Base-by-base conservation (phyloP, 2,113 vertebrate genomes). In the Laticauda colubrina region DNA sequence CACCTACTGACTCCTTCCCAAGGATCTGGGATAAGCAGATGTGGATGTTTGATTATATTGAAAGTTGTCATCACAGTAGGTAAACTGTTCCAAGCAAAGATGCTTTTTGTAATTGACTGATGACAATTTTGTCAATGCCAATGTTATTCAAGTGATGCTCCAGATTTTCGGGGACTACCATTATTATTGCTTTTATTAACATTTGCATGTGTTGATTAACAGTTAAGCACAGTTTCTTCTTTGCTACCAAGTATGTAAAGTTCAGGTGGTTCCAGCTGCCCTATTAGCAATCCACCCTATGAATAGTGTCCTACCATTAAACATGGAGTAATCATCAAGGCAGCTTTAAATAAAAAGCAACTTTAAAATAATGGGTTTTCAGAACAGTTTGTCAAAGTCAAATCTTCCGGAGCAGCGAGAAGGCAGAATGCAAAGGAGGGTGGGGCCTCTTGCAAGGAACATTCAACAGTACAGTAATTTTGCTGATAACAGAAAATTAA, bases 401-500 rank as follows among this genome's bases (percentile, higher is more conserved):
- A 92, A 96, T 95, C 95, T 94, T 81, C 86, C 34, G 94, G 90
- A 89, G 34, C 94, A 90, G 61, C 54, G 69, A 93, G 39, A 39
- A 39, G 91, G 23, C 6, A 24, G 7, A 43, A 61, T 61, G 53
- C 89, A 94, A 92, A 61, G 7, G 54, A 51, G 20, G 39, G 39
- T 51, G 57, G 59, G n/a, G 85, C n/a, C 23, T 9, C 34, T 88
- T 6, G 8, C 7, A 89, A 81, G 69, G 29, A 85, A 94, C 93
- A 96, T 94, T 94, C 91, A 96, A 94, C 94, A 95, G 59, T 64
- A 87, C 23, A 92, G 93, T 95, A 95, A 96, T 51, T 96, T 97
- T 96, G 85, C 91, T 89, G 93, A 96, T 96, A 96, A 96, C 92
- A 95, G 95, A 94, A 96, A 97, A 96, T 95, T 95, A 96, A 96